phyloP scores from a whole-genome alignment of 2,888 invertebrate species.

The Mystacides longicornis region DNA sequence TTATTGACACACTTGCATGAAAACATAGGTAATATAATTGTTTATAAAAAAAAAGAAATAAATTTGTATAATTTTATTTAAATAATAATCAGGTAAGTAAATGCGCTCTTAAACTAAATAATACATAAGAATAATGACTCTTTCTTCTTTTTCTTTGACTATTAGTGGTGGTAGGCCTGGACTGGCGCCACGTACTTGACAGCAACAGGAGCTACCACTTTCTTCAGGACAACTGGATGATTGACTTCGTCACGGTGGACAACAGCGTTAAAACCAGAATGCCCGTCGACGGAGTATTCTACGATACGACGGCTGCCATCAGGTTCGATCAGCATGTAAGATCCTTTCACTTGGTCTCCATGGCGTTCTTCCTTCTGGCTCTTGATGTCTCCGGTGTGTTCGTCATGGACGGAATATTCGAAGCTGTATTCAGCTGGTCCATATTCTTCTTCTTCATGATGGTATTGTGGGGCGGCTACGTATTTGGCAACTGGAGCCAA shows the following conservation, averaged over 20 bases:
- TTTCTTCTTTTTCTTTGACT: no score
- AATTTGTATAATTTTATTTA: no score
- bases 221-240: slow-evolving; percentile 10
- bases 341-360: slow-evolving; percentile 42
- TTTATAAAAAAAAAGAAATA: no score
- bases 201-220: slow-evolving; percentile 15
- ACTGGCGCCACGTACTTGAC: neutral
- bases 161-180: neutral
- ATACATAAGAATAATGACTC: no score
- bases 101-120: no score
- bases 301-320: slow-evolving; percentile 43
- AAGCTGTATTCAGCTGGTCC: slow-evolving; percentile 24
- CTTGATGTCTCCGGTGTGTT: slow-evolving; percentile 41
- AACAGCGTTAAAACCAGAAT: slow-evolving; percentile 42
- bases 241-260: slow-evolving; percentile 38
- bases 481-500: slow-evolving; percentile 8
- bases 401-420: slow-evolving; percentile 20
- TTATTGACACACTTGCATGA: no score
- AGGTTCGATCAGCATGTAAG: slow-evolving; percentile 41
- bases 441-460: slow-evolving; percentile 24
- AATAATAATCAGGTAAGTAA: no score
- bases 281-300: slow-evolving; percentile 41
- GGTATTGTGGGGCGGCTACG: slow-evolving; percentile 9
- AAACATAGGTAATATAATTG: neutral
- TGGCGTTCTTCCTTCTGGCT: slow-evolving; percentile 41